These are phyloP conservation scores for Cheilosia urbana DNA, from an alignment of 2,888 invertebrate species.

Conservation along the genomic window DNA sequence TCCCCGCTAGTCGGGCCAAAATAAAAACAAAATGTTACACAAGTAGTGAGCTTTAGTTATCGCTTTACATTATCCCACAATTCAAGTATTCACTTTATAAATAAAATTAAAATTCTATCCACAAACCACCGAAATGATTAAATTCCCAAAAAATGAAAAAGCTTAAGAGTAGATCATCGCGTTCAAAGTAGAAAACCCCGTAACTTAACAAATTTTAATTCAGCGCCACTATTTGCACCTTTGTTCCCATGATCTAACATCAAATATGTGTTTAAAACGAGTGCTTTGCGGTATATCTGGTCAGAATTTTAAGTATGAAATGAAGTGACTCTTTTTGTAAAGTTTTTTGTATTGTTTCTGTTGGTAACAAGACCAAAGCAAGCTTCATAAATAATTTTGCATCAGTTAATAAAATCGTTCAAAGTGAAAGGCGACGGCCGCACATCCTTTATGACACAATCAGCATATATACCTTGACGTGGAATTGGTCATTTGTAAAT, in stretches of 20 bases:
- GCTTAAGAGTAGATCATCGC: constrained; percentile 51
- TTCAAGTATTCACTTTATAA: constrained; percentile 8
- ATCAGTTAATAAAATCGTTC: constrained; percentile 53
- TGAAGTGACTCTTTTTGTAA: constrained; percentile 1
- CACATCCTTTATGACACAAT: constrained; percentile 56
- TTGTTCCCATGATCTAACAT: constrained; percentile 68
- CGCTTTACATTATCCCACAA: constrained; percentile 30
- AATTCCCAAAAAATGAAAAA: constrained; percentile 73
- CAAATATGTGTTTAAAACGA: constrained; percentile 53
- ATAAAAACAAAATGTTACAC: constrained; percentile 43
- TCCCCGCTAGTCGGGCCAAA: constrained; percentile 29
- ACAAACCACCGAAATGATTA: constrained; percentile 62
- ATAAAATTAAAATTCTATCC: constrained; percentile 61
- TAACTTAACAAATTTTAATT: constrained; percentile 72
- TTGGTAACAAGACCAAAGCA: constrained; percentile 18
- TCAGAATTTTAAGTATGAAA: constrained; percentile 65
- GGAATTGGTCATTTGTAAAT: constrained; percentile 50
- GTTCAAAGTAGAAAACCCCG: constrained; percentile 62
- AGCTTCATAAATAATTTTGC: constrained; percentile 68
- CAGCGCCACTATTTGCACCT: constrained; percentile 70
- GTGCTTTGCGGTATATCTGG: constrained; percentile 53
- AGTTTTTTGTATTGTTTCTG: constrained; percentile 2
- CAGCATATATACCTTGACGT: constrained; percentile 39
- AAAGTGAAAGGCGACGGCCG: constrained; percentile 65
- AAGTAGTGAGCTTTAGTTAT: constrained; percentile 33